Evolutionary conservation across 53 echinoderm and acorn worm genomes (phyloP).

Genomic region (Apostichopus leukothele): DNA sequence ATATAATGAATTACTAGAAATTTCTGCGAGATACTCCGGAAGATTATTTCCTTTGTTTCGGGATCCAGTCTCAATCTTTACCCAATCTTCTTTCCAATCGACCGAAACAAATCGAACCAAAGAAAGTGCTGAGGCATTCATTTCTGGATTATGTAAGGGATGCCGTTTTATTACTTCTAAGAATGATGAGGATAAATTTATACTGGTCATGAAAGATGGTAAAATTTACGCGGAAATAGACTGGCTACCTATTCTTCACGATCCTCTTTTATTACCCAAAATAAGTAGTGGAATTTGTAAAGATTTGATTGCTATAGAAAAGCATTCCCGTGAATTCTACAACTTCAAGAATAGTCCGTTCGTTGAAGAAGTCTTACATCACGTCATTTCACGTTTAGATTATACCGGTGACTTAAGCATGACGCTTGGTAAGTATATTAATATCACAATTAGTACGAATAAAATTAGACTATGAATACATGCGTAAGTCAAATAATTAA

Average conservation of each 20-base stretch:
- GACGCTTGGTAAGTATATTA: not conserved
- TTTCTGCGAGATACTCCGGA: not conserved
- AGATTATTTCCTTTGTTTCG: not conserved
- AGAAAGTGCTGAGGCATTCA: not conserved
- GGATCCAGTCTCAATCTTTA: not conserved
- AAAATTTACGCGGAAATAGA: not conserved
- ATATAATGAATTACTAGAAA: not conserved
- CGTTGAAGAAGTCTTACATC: not conserved
- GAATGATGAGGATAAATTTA: not conserved
- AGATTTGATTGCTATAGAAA: not conserved
- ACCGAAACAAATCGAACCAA: not conserved
- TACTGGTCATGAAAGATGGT: not conserved
- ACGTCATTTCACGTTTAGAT: not conserved
- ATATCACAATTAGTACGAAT: not conserved
- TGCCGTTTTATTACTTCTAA: not conserved
- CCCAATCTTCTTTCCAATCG: not conserved
- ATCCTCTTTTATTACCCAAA: not conserved
- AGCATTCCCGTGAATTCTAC: not conserved
- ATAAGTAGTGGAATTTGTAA: not conserved
- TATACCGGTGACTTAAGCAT: not conserved
- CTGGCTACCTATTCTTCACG: not conserved
- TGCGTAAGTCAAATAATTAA: too few species aligned
- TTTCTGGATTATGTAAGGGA: not conserved
- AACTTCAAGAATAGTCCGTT: not conserved
- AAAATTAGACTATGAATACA: not conserved